phyloP scores from a whole-genome alignment of 2,797 vertebrate species.

The Crocidura indochinensis region DNA sequence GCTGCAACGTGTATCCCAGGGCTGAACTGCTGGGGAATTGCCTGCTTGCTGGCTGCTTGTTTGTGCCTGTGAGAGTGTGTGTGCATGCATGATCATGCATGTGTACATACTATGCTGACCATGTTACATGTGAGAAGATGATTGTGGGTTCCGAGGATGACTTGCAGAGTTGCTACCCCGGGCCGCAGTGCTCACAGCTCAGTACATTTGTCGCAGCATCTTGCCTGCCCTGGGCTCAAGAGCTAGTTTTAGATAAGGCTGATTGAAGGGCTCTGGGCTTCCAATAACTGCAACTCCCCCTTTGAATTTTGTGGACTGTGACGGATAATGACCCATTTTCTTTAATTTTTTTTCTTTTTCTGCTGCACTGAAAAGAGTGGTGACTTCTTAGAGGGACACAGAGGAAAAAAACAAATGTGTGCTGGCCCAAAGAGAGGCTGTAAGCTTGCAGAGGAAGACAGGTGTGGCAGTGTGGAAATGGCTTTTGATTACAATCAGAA shows the following conservation, averaged over 20 bases:
- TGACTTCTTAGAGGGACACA: constrained; percentile 68
- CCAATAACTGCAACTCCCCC: not conserved
- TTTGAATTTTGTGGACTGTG: constrained; percentile 50
- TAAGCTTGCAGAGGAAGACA: constrained; percentile 45
- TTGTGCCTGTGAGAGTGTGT: too few relatives aligned
- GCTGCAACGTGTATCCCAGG: constrained; percentile 20
- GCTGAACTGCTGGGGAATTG: not conserved
- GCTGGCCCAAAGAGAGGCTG: constrained; percentile 58
- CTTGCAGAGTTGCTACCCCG: constrained; percentile 68
- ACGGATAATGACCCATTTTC: constrained; percentile 74
- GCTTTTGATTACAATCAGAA: constrained; percentile 61
- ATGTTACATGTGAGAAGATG: not conserved
- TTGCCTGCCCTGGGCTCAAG: constrained; percentile 56
- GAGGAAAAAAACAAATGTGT: constrained; percentile 48
- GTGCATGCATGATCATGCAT: too few relatives aligned
- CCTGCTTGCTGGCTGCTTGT: constrained; percentile 38
- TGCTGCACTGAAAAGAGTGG: constrained; percentile 67
- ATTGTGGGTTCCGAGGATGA: constrained; percentile 63
- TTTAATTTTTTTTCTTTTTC: constrained; percentile 71
- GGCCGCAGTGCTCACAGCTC: constrained; percentile 55
- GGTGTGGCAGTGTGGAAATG: constrained; percentile 42
- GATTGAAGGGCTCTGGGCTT: constrained; percentile 63
- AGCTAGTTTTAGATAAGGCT: constrained; percentile 59
- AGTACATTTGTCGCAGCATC: constrained; percentile 58
- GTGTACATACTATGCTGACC: not conserved